Base-by-base conservation (phyloP, 2,888 invertebrate species). In the Melikaiella ostensackeni region DNA sequence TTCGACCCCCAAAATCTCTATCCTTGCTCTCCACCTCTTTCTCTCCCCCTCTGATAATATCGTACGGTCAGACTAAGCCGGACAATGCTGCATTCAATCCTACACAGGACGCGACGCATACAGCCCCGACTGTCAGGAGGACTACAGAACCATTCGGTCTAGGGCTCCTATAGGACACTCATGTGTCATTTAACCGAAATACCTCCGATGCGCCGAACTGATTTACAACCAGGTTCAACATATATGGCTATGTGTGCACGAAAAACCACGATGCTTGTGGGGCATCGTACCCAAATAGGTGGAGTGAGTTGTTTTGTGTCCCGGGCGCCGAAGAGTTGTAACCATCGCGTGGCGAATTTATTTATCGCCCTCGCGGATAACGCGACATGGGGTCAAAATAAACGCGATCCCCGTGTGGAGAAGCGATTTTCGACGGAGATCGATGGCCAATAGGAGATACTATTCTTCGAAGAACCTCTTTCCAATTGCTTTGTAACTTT, bases 131-230 rank as follows among this genome's bases (percentile, higher is more conserved):
- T 59, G 59, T 59, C 38, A 19, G 27, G 42, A 19, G 27, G 42
- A 70, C 24, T 42, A 19, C 42, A 27, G 50, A 24, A 46, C 46
- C 21, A 42, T 38, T 77, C 46, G 75, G 24, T 21, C 59, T 59
- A 59, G 21, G 24, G 70, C 73, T 63, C 78, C 62, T 77, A 80
- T 77, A 76, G 84, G 82, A 87, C 84, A 85, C 86, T 89, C 89
- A 81, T 87, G 87, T 88, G 88, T 90, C 89, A 89, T 90, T 91
- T 89, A 88, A 88, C 89, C 86, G 88, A 88, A 90, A 91, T 90
- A 88, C 87, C 89, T 88, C 87, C 87, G 87, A 89, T 90, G 88
- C 88, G 87, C 81, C 84, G 84, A 88, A 89, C 86, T 91, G 90
- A 91, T 91, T 91, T 90, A 90, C 88, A 87, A 83, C 86, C 85